These are phyloP conservation scores for Panthera tigris DNA, from an alignment of 2,113 vertebrate species.

Conservation along the genomic window DNA sequence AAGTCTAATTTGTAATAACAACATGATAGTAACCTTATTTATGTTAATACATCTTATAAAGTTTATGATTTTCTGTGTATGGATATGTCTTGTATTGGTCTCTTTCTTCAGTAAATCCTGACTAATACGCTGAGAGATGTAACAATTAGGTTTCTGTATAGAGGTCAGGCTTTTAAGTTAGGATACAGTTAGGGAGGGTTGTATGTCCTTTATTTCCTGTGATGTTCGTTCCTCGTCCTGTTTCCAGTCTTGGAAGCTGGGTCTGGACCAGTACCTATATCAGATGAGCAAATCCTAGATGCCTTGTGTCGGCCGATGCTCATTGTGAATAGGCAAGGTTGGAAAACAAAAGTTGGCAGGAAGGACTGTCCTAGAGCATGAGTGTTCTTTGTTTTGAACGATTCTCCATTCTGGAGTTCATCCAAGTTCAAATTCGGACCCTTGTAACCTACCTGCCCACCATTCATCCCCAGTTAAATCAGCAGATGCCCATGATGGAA, in stretches of 20 bases:
- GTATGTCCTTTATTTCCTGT: not conserved
- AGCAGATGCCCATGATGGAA: not conserved
- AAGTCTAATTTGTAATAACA: not conserved
- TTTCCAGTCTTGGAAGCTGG: not conserved
- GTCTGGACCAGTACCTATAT: not conserved
- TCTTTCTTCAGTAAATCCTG: not conserved
- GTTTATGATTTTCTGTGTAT: not conserved
- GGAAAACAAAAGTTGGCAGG: slow-evolving; percentile 31
- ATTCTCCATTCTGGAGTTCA: not conserved
- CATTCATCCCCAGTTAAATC: not conserved
- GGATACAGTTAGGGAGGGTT: not conserved
- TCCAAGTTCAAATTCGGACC: not conserved
- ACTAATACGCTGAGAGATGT: not conserved
- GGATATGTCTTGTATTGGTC: not conserved
- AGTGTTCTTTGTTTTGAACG: not conserved
- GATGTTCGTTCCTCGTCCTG: not conserved
- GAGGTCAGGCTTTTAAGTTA: not conserved
- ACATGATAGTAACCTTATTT: not conserved
- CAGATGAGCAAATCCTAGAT: not conserved
- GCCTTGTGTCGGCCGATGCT: slow-evolving; percentile 20
- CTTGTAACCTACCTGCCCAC: not conserved
- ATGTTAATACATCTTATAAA: not conserved
- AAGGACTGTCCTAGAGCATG: slow-evolving; percentile 65
- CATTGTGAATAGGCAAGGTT: slow-evolving; percentile 59
- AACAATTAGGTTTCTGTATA: not conserved